These are phyloP conservation scores for Hyles lineata DNA, from an alignment of 2,888 invertebrate species.

Conservation along the genomic window DNA sequence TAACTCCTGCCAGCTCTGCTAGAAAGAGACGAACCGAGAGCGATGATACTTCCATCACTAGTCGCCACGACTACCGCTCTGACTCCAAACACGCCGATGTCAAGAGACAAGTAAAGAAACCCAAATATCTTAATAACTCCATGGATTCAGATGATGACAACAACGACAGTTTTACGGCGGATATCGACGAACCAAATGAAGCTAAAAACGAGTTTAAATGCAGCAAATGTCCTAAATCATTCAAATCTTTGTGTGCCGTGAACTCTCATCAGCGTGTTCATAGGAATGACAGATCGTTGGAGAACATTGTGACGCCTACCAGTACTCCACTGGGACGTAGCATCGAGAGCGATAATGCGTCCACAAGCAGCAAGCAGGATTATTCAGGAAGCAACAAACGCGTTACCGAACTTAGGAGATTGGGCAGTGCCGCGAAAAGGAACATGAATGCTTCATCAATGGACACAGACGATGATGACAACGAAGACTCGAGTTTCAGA, in stretches of 20 bases:
- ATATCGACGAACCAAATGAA: constrained; percentile 69
- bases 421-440: background rate
- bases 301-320: constrained; percentile 26
- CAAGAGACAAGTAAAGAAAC: constrained; percentile 57
- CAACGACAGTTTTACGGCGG: constrained; percentile 62
- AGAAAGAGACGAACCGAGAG: constrained; percentile 75
- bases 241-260: constrained; percentile 54
- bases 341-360: constrained; percentile 19
- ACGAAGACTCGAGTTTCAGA: constrained; percentile 15
- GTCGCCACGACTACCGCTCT: constrained; percentile 62
- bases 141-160: constrained; percentile 74
- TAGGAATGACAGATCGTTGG: constrained; percentile 41
- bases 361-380: constrained; percentile 14
- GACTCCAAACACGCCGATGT: constrained; percentile 69
- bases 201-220: constrained; percentile 59
- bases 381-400: constrained; percentile 13
- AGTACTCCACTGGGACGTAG: constrained; percentile 13
- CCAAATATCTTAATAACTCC: constrained; percentile 47
- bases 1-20: constrained; percentile 53
- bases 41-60: constrained; percentile 64
- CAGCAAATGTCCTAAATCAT: constrained; percentile 62
- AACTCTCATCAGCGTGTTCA: constrained; percentile 59
- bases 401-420: constrained; percentile 8
- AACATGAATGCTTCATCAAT: constrained; percentile 1
- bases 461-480: constrained; percentile 19